Evolutionary conservation across 2,113 vertebrate species (phyloP), one percentile per base, ranked within the genome.

Genomic region (Cyanoderma ruficeps): DNA sequence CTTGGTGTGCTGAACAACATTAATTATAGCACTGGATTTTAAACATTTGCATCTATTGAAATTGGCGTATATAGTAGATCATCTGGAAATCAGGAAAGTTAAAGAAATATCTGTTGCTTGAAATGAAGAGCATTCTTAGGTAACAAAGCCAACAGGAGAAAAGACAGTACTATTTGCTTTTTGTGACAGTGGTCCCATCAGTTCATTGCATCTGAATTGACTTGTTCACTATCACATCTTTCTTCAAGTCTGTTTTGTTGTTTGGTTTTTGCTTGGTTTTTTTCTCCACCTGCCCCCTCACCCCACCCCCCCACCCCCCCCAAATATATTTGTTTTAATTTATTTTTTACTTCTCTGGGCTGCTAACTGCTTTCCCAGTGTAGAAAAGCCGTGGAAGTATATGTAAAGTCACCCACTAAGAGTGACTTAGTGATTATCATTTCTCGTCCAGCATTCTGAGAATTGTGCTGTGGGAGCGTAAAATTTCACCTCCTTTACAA

Each of bases 291-390:
- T 10, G 10, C 46, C 12, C 5, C 47, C 7, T 1, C 11, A 19
- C 6, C 1, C 37, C 37, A 37, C 46, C 12, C 5, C 47, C 7
- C 1, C 11, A 19, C 6, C 1, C 4, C 20, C 20, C 2, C 7
- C 2, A 4, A 2, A 2, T 33, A 12, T 16, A 24, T 8, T 28
- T 7, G 2, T 31, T 59, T 30, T 31, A 14, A 2, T 81, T 55
- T 33, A 7, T 41, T 41, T 55, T n/a, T 53, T 49, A 18, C 14
- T 30, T 17, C 11, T 30, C 55, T 22, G 11, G 10, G 10, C n/a
- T 63, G 23, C 63, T 82, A 75, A 53, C 28, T 65, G 22, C 27
- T 78, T 84, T 24, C 13, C 11, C 47, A 15, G 10, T 31, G 6
- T 53, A 70, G 56, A 67, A 74, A 87, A 90, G 4, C 13, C 24